Percentiles rank a stretch among this genome's conserved stretches.
Conservation (phyloP, 2,797 vertebrate species). For the Tauraco hartlaubi region DNA sequence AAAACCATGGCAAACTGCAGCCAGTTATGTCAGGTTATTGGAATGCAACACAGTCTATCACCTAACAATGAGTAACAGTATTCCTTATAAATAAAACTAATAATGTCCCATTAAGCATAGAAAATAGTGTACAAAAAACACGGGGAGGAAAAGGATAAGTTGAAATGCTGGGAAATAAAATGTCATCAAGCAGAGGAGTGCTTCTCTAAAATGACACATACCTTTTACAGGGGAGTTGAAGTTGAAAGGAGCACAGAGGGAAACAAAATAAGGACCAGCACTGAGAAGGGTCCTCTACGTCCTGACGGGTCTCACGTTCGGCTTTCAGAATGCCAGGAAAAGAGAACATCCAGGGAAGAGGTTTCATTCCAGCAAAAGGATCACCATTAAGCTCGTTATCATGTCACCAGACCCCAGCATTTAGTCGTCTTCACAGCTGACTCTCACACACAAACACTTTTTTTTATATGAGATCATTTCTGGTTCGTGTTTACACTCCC, state of each 20-base stretch:
- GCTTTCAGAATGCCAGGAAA: background rate
- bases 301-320: background rate
- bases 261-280: background rate
- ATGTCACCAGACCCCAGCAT: fast-evolving
- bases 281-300: fast-evolving
- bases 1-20: background rate
- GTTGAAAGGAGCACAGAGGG: background rate
- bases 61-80: background rate
- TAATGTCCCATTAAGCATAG: background rate
- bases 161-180: background rate
- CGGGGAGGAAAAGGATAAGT: background rate
- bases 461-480: background rate
- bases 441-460: background rate
- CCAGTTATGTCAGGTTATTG: background rate
- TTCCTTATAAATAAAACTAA: background rate
- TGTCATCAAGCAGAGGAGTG: background rate
- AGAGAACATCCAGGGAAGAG: background rate
- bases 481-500: background rate
- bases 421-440: background rate
- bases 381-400: background rate
- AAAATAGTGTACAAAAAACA: background rate
- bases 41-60: background rate
- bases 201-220: background rate
- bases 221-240: background rate
- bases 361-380: background rate